Percentiles rank a stretch among this genome's conserved stretches.
phyloP scores from a whole-genome alignment of 1,140 invertebrate species.

The Apis laboriosa region DNA sequence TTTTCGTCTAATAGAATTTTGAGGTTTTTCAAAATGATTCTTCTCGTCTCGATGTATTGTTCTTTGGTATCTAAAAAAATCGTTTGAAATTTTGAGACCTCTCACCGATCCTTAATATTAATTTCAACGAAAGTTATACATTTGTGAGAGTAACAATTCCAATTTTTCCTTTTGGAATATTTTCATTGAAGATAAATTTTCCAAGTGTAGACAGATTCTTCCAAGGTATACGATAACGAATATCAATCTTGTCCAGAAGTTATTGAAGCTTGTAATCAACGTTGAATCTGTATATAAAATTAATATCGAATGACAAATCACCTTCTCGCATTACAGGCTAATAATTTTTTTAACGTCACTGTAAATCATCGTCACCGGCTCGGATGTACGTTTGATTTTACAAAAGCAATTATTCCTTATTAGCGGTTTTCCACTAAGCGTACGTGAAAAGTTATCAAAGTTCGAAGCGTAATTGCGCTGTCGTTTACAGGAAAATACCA shows the following conservation, averaged over 20 bases:
- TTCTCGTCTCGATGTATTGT: too few relatives aligned
- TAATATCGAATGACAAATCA: not conserved
- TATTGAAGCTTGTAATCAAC: not conserved
- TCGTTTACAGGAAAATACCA: conserved; percentile 12
- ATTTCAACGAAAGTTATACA: too few relatives aligned
- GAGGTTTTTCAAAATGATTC: too few relatives aligned
- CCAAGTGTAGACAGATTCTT: too few relatives aligned
- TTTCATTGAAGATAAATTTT: not conserved
- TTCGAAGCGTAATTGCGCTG: not conserved
- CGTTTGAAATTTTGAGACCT: too few relatives aligned
- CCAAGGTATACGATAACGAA: not conserved
- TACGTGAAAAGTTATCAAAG: not conserved
- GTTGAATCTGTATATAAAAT: not conserved
- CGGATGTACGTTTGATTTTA: not conserved
- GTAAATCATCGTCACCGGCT: not conserved
- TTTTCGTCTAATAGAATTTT: too few relatives aligned
- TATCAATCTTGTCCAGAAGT: conserved; percentile 17
- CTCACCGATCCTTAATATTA: too few relatives aligned
- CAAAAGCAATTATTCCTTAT: not conserved
- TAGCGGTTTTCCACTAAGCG: not conserved
- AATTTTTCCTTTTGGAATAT: not conserved
- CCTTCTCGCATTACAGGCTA: not conserved
- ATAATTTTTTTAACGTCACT: not conserved
- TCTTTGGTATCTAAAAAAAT: too few relatives aligned
- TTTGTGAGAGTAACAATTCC: too few relatives aligned